These are phyloP conservation scores for Lycophotia porphyrea DNA, from an alignment of 2,888 invertebrate genomes.

Conservation along the genomic window DNA sequence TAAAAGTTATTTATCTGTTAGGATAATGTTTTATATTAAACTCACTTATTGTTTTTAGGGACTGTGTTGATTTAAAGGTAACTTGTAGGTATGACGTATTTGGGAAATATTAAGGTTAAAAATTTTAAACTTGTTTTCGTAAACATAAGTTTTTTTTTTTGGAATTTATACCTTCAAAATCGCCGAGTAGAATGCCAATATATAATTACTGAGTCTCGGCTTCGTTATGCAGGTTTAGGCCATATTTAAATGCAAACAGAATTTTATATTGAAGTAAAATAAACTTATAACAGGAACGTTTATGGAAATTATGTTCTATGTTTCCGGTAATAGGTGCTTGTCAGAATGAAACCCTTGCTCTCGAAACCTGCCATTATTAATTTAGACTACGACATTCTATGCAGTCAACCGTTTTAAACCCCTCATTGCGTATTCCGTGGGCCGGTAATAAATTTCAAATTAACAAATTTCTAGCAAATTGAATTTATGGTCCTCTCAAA, in stretches of 20 bases:
- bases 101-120: not conserved
- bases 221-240: no score
- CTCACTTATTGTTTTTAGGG: not conserved
- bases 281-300: conserved; percentile 10
- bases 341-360: conserved; percentile 19
- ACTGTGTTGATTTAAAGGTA: not conserved
- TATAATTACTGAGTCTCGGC: no score
- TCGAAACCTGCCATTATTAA: conserved; percentile 53
- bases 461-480: conserved; percentile 62
- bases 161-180: no score
- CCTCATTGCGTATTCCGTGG: conserved; percentile 61
- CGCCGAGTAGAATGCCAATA: no score
- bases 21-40: not conserved
- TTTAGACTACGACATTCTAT: conserved; percentile 51
- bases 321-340: conserved; percentile 7
- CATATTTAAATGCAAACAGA: conserved; percentile 9
- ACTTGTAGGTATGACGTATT: not conserved
- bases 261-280: not conserved
- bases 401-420: conserved; percentile 46
- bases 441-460: conserved; percentile 61
- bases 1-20: conserved; percentile 8
- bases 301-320: not conserved
- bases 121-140: not conserved
- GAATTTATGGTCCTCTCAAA: conserved; percentile 61
- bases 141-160: not conserved